Evolutionary conservation across 2,888 invertebrate genomes (phyloP), one percentile per base, ranked within the genome.

Genomic region (Cantharis nigra): DNA sequence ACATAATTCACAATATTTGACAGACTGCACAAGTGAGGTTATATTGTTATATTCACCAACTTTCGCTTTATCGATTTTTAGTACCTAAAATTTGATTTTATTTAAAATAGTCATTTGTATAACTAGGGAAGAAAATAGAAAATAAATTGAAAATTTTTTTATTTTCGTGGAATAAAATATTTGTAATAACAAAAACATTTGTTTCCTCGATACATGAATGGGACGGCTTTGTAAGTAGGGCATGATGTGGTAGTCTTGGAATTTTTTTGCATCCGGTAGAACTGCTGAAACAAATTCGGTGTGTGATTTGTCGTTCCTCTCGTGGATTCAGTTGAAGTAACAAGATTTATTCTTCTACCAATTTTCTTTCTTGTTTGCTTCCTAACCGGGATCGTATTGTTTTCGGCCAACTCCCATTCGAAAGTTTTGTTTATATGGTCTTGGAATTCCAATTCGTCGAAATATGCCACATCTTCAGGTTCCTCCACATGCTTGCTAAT

Each of bases 1-100:
- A 94, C 94, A 94, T 94, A 64, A 71, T 78, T 30, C 28, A 30
- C 28, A 30, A 30, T 30, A 30, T 30, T 30, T 63, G 62, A 70
- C 72, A 73, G 73, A 62, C 28, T 62, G 33, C 9, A 14, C 18
- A 70, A 62, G 62, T 74, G 72, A 73, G 72, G 72, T 73, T 73
- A 73, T 62, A 65, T 62, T 62, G 72, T 73, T 73, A 73, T 62
- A 65, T 62, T 62, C n/a, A 11, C 11, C 30, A 67, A 64, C 28
- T 67, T 73, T 69, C 28, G 72, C 23, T 73, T 10, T 73, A 73
- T 73, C 72, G 72, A 73, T 73, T 65, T n/a, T n/a, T n/a, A n/a
- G n/a, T n/a, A n/a, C n/a, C n/a, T n/a, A n/a, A n/a, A n/a, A n/a
- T n/a, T n/a, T n/a, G n/a, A n/a, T n/a, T n/a, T n/a, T n/a, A n/a